Conservation (phyloP, 2,113 vertebrate species). For the Accipiter cooperii region DNA sequence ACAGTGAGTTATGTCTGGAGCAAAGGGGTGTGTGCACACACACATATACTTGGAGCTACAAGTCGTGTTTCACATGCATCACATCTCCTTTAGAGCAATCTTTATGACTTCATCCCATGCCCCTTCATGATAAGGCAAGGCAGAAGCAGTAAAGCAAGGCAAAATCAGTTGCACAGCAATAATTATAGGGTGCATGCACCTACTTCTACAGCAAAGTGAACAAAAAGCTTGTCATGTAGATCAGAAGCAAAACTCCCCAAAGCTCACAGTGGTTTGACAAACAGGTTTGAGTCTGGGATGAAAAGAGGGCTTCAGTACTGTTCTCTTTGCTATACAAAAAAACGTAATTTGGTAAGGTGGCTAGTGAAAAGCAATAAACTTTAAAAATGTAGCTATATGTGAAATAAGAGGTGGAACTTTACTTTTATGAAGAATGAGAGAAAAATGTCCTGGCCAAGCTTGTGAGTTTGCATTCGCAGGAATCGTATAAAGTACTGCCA, state of each 20-base stretch:
- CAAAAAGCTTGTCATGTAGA: accelerated
- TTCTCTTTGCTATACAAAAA: background rate
- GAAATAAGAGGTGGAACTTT: background rate
- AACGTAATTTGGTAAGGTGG: background rate
- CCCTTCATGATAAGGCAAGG: background rate
- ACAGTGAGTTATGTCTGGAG: background rate
- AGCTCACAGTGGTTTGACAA: background rate
- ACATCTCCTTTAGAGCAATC: background rate
- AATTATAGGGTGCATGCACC: background rate
- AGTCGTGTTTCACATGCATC: background rate
- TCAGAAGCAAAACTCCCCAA: background rate
- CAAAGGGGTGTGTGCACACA: background rate
- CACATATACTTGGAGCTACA: background rate
- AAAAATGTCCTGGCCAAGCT: background rate
- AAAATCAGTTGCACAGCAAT: background rate
- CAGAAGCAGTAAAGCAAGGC: background rate
- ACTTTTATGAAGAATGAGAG: constrained; percentile 14
- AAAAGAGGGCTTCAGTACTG: background rate
- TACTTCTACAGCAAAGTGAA: background rate
- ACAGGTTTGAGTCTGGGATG: background rate
- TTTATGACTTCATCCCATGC: background rate
- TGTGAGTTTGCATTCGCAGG: constrained; percentile 16
- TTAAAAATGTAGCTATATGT: background rate
- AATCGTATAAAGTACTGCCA: constrained; percentile 47
- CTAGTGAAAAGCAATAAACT: background rate